Evolutionary conservation across 35 echinoderm and acorn worm genomes (phyloP), one percentile per base, ranked within the genome.

Genomic region (Nesometra sesokonis): DNA sequence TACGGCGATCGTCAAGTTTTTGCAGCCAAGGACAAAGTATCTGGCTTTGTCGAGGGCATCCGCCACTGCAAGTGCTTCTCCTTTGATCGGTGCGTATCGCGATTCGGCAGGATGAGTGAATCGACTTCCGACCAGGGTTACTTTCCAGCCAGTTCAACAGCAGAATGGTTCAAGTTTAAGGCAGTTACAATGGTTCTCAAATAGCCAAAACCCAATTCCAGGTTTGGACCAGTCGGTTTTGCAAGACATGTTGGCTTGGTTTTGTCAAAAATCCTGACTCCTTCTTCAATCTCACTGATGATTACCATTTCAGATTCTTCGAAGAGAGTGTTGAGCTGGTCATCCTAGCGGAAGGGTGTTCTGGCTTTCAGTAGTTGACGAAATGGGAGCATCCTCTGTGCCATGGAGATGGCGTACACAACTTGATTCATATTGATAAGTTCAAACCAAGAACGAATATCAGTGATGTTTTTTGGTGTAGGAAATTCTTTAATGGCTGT

Each of bases 21-120:
- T 36, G 76, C 91, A 93, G 35, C 91, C 91, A 40, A 93, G 82
- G 4, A 89, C 80, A 57, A 89, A 93, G 43, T 92, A 81, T 38
- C 89, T 80, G 33, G 89, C 84, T 81, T 90, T 85, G 84, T 86
- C 82, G 8, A 89, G 37, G 11, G 82, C 82, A 84, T 90, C 77
- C 8, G 79, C 34, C 29, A 86, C 78, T 38, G 89, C 84, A 0
- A 90, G 84, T 17, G 89, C 89, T 35, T 90, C 84, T 0, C 89
- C 84, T 31, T 90, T 77, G 5, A 86, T 87, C 8, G 89, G 88
- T 33, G 87, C 40, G 82, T 88, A 82, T 5, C 88, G 46, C 15
- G 88, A 78, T 30, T 84, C 82, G 47, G 87, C 86, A 80, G 86
- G 35, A 78, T 88, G 86, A 13, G 77, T 88, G 77, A 88, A 88